Evolutionary conservation across 2,797 vertebrate genomes (phyloP), one percentile per base, ranked within the genome.

Genomic region (Champsocephalus gunnari): DNA sequence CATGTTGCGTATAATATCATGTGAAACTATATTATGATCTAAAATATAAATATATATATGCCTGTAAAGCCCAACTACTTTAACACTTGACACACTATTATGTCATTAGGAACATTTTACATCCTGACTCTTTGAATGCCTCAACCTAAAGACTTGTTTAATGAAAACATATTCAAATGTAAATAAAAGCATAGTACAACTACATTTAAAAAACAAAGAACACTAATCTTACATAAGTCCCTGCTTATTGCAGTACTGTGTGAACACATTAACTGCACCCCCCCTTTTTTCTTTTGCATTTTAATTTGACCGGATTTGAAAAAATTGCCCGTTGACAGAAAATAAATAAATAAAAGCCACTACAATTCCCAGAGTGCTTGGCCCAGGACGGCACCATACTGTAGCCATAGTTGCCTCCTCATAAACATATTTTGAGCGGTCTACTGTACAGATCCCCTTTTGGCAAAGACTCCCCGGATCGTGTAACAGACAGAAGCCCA

Each of bases 391-490:
- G 79, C 85, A 91, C 92, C 91, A 92, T 93, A 91, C 91, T 92
- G 91, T 91, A 75, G 90, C 90, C 90, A 80, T 68, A 89, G 88
- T 80, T 45, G 82, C 74, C 87, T 87, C 65, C 88, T 90, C 88
- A 88, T 83, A 87, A 94, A 93, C 92, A 91, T 92, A 92, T 93
- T 93, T 91, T 43, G 66, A 91, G 87, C 88, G 75, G 81, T 92
- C 92, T 87, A 91, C 91, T 89, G 90, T 92, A 91, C 92, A 92
- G 82, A 92, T 92, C 92, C 88, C 81, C 83, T 91, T 88, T 91
- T 94, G 93, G 93, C 93, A 93, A 83, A 74, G 81, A 84, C 55
- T 84, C 85, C 81, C 73, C 51, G 71, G 81, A 84, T 88, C 89
- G 66, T 92, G 89, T 91, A 89, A 71, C 91, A 91, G 89, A 92